phyloP scores from a whole-genome alignment of 1,140 invertebrate species.

The Triops longicaudatus region DNA sequence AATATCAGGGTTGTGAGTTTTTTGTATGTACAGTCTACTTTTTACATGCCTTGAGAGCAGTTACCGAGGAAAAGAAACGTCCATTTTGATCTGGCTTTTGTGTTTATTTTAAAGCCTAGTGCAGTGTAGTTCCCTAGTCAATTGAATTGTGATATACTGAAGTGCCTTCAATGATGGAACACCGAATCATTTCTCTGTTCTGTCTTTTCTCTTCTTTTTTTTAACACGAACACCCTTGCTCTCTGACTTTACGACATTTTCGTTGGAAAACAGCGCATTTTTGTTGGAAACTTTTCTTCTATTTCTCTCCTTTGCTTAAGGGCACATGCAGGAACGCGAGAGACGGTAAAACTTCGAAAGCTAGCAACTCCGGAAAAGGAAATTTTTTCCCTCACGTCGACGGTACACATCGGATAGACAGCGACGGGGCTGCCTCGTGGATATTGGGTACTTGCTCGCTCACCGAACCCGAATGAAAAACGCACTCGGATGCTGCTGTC shows the following conservation, averaged over 20 bases:
- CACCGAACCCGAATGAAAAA: background rate
- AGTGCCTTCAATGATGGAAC: slow-evolving; percentile 12
- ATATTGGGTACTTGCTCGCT: background rate
- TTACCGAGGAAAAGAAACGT: background rate
- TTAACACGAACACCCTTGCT: background rate
- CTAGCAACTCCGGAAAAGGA: background rate
- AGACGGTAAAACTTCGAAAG: background rate
- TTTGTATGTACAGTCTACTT: too few relatives aligned
- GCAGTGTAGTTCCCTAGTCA: background rate
- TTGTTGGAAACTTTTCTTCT: background rate
- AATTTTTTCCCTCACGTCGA: background rate
- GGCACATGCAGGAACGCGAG: background rate
- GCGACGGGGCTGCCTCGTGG: background rate
- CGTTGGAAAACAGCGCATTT: background rate
- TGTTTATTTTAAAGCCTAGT: background rate
- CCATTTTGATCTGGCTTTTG: background rate
- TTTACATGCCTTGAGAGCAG: too few relatives aligned
- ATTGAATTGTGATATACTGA: background rate
- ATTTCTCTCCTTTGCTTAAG: background rate
- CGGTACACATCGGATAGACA: background rate
- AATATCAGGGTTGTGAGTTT: too few relatives aligned
- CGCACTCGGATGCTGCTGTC: slow-evolving; percentile 5
- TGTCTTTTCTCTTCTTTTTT: background rate
- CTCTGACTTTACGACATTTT: background rate
- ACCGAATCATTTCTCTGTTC: background rate